Evolutionary conservation across 2,888 invertebrate genomes (phyloP), one percentile per base, ranked within the genome.

Genomic region (Aplocera efformata): DNA sequence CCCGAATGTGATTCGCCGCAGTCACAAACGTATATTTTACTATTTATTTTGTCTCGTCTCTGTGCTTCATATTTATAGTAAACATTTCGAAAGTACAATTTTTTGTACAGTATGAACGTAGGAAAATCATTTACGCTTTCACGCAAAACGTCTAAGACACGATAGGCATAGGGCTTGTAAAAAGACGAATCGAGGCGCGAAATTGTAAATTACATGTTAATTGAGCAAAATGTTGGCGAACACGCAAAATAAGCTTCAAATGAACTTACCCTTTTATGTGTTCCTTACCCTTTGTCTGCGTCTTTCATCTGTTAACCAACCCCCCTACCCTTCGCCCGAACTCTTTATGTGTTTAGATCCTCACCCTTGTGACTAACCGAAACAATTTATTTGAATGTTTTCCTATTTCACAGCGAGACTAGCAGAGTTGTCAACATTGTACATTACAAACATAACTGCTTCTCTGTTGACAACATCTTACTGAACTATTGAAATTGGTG

Each of bases 261-360:
- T 84, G 81, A 88, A 86, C 84, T 84, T 83, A 85, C 88, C 89
- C 89, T 84, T 89, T 89, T 88, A 88, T 88, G 90, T 92, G 82
- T 80, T 88, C 88, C 88, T 81, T 86, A 90, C 92, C 91, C 91
- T 90, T 91, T 93, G 93, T 93, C 93, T 93, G 91, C 93, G 93
- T 94, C 93, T 92, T 85, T 90, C 93, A 93, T 92, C 92, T 92
- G 92, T 91, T 88, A 90, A 88, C 88, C 85, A 83, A 78, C 78
- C 84, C 85, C n/a, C 82, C 80, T 79, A 77, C 82, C 86, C 84
- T 77, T 76, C 78, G 77, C 86, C 88, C 85, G 60, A 80, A 78
- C 83, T 85, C 86, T 85, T 76, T 88, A 86, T 88, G 86, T 88
- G 88, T 88, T 83, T 84, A 86, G 82, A 85, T 86, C 88, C 86